Percentiles rank a stretch among this genome's conserved stretches.
phyloP scores from a whole-genome alignment of 2,797 vertebrate species.

The Mastacembelus armatus region DNA sequence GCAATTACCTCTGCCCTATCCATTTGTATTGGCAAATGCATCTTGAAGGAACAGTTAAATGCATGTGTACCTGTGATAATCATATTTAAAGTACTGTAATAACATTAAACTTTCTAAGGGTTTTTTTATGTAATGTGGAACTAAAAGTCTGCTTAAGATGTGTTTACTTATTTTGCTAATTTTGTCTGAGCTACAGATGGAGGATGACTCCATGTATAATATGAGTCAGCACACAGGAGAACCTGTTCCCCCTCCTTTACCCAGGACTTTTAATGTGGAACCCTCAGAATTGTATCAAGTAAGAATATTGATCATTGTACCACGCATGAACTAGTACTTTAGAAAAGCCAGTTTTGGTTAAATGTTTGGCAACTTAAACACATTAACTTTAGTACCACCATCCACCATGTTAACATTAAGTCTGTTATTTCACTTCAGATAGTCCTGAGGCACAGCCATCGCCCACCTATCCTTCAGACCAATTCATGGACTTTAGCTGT shows the following conservation, averaged over 20 bases:
- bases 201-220: slow-evolving; percentile 75
- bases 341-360: too few species aligned
- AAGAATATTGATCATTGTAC: slow-evolving; percentile 22
- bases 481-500: slow-evolving; percentile 82
- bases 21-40: too few species aligned
- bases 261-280: slow-evolving; percentile 49
- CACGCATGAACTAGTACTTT: too few species aligned
- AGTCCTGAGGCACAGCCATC: slow-evolving; percentile 66
- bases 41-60: too few species aligned
- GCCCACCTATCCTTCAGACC: slow-evolving; percentile 89
- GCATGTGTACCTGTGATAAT: too few species aligned
- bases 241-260: slow-evolving; percentile 66
- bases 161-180: too few species aligned
- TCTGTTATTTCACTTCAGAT: slow-evolving; percentile 67
- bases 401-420: slow-evolving; percentile 1
- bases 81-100: too few species aligned
- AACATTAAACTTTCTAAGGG: too few species aligned
- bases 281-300: slow-evolving; percentile 85
- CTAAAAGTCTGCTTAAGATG: too few species aligned
- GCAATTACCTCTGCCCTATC: too few species aligned
- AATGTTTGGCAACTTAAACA: too few species aligned
- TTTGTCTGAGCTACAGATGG: slow-evolving; percentile 57
- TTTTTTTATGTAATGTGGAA: too few species aligned
- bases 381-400: background rate
- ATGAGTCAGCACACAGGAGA: slow-evolving; percentile 73